These are phyloP conservation scores for Synanceia verrucosa DNA, from an alignment of 2,797 vertebrate genomes.

Conservation along the genomic window DNA sequence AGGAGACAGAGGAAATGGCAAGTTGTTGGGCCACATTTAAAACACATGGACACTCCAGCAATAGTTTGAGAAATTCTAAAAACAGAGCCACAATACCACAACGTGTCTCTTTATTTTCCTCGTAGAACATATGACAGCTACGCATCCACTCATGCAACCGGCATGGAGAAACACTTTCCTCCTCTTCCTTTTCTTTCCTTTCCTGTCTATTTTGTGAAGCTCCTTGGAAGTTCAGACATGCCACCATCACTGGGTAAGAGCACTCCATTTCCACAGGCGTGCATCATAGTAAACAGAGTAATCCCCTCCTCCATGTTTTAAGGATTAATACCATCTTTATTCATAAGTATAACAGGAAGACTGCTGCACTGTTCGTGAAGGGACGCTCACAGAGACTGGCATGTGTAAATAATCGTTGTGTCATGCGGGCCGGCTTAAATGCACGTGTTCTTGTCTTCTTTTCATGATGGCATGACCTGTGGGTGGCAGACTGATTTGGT, in stretches of 20 bases:
- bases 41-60: constrained; percentile 33
- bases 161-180: constrained; percentile 6
- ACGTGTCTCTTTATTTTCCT: constrained; percentile 37
- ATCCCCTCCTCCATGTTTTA: constrained; percentile 72
- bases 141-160: constrained; percentile 13
- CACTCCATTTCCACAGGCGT: constrained; percentile 47
- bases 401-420: constrained; percentile 25
- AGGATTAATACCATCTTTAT: constrained; percentile 78
- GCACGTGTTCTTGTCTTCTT: constrained; percentile 50
- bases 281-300: constrained; percentile 61
- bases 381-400: constrained; percentile 26
- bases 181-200: background rate
- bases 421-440: constrained; percentile 23
- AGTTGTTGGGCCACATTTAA: constrained; percentile 44
- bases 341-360: constrained; percentile 58
- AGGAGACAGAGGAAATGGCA: constrained; percentile 61
- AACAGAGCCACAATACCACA: constrained; percentile 54
- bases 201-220: constrained; percentile 37
- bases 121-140: constrained; percentile 47
- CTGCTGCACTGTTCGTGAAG: constrained; percentile 34
- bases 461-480: constrained; percentile 51
- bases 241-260: constrained; percentile 41
- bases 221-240: constrained; percentile 47
- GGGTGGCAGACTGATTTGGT: constrained; percentile 72
- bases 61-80: constrained; percentile 44